Conservation (phyloP, 2,113 vertebrate genomes). For the Puffinus mauretanicus region DNA sequence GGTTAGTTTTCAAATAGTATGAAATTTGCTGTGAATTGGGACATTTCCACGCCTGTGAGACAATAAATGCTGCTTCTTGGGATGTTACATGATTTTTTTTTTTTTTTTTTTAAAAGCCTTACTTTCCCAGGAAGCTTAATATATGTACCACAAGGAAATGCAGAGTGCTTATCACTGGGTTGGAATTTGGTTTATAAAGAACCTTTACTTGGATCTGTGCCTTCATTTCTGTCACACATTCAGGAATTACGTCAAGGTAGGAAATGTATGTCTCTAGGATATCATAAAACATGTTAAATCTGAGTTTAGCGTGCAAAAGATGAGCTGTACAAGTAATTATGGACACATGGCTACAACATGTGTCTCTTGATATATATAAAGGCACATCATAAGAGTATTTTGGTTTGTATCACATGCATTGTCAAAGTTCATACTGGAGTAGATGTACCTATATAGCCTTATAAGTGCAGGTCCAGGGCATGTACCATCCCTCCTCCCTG, state of each 20-base stretch:
- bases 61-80: not conserved
- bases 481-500: too few relatives aligned
- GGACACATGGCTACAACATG: not conserved
- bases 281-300: not conserved
- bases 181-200: not conserved
- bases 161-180: not conserved
- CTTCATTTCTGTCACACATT: not conserved
- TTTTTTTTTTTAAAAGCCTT: not conserved
- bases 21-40: not conserved
- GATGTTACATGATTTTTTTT: not conserved
- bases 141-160: not conserved
- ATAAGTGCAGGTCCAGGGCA: not conserved
- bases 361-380: not conserved
- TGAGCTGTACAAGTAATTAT: not conserved
- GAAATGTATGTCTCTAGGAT: not conserved
- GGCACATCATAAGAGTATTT: not conserved
- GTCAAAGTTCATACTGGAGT: not conserved
- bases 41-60: not conserved
- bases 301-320: not conserved
- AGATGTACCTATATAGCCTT: not conserved
- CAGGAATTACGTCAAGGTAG: not conserved
- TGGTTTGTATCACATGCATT: not conserved
- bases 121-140: not conserved
- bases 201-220: not conserved
- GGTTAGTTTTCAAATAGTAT: not conserved